Conservation (phyloP, 2,888 invertebrate genomes). For the Heliconius erato region DNA sequence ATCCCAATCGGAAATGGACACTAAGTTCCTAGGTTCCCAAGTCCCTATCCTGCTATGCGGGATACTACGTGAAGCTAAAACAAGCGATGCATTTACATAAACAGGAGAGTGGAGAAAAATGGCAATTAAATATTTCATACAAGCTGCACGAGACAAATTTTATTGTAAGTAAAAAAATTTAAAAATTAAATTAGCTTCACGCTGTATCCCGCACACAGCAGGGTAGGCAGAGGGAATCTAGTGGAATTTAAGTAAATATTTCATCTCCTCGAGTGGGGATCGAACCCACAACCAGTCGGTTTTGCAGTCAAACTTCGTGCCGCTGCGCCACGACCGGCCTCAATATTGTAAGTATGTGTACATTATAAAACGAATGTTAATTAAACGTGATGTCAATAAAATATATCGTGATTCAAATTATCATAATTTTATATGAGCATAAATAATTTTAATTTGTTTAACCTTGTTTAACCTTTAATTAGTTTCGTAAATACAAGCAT, state of each 20-base stretch:
- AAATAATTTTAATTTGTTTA: neutral
- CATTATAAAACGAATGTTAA: neutral
- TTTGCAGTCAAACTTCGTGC: no score
- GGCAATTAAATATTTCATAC: neutral
- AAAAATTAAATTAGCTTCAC: no score
- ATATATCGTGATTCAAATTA: constrained; percentile 1
- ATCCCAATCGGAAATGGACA: no score
- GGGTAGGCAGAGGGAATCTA: no score
- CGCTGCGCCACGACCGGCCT: no score
- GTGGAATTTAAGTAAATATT: no score
- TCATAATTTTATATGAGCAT: neutral
- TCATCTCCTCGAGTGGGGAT: no score
- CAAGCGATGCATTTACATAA: neutral
- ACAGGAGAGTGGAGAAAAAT: neutral
- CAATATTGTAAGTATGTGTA: no score
- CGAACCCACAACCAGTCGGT: no score
- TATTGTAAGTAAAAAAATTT: no score
- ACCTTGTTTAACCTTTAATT: neutral
- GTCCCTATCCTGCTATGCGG: neutral
- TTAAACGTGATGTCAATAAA: neutral
- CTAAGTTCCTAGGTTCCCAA: no score
- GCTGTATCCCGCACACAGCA: no score
- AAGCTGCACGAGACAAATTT: neutral
- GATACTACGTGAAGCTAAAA: neutral
- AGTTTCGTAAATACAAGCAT: neutral